Evolutionary conservation across 35 echinoderm and acorn worm species (phyloP).

Genomic region (Heliocidaris erythrogramma): DNA sequence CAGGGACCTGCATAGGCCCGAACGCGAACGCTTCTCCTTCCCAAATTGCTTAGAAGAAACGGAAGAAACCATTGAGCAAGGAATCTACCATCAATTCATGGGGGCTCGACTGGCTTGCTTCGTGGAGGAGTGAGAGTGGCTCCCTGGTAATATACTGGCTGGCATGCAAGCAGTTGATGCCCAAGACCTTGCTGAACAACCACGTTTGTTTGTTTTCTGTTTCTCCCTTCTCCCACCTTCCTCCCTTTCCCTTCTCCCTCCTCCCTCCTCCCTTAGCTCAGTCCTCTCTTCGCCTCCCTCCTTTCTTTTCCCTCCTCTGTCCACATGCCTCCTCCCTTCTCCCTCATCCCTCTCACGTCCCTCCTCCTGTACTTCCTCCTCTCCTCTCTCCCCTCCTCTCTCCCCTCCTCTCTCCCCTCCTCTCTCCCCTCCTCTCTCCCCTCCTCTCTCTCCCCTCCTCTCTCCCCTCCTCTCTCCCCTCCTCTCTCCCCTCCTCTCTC

Average conservation of each 20-base stretch:
- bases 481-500: background rate
- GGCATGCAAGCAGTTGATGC: no score
- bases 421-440: background rate
- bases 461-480: background rate
- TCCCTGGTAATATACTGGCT: no score
- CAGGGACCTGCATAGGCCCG: no score
- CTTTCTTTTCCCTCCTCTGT: background rate
- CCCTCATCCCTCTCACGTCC: background rate
- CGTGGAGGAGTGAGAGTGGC: no score
- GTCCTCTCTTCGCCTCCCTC: background rate
- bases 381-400: background rate
- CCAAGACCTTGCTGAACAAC: no score
- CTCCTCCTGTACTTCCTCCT: background rate
- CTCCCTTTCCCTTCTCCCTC: background rate
- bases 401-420: background rate
- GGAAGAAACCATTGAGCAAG: no score
- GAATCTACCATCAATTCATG: no score
- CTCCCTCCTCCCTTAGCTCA: background rate
- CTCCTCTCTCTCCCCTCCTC: background rate
- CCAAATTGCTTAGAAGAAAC: no score
- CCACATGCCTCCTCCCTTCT: background rate
- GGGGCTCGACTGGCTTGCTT: no score
- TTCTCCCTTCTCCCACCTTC: background rate
- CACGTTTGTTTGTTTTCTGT: no score
- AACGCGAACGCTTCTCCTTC: no score